phyloP scores from a whole-genome alignment of 2,888 invertebrate species.

The Artemia sp. region DNA sequence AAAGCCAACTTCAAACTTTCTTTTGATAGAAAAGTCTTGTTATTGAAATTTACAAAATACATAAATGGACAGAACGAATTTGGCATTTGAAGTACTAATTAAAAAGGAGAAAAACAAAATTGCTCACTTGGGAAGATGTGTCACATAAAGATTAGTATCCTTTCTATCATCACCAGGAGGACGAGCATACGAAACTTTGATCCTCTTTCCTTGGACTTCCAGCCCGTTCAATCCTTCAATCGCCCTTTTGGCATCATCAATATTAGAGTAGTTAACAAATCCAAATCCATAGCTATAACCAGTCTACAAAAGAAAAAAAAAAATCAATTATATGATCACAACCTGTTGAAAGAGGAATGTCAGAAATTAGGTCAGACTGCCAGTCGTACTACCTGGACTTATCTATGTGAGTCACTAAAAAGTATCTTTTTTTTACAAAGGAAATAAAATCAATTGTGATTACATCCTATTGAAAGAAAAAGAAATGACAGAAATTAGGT shows the following conservation, averaged over 20 bases:
- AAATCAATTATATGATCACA: neutral
- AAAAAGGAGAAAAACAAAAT: neutral
- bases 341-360: too few relatives aligned
- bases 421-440: too few relatives aligned
- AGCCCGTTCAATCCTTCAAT: slow-evolving; percentile 72
- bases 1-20: too few relatives aligned
- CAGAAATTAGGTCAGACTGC: too few relatives aligned
- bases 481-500: too few relatives aligned
- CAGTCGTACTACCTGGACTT: too few relatives aligned
- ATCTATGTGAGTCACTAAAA: too few relatives aligned
- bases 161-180: slow-evolving; percentile 81
- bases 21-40: too few relatives aligned
- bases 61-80: too few relatives aligned
- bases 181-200: slow-evolving; percentile 83
- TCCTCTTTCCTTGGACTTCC: slow-evolving; percentile 70
- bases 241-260: slow-evolving; percentile 68
- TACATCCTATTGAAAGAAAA: too few relatives aligned
- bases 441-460: too few relatives aligned
- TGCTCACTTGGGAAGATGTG: slow-evolving; percentile 59
- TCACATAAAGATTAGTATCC: slow-evolving; percentile 82
- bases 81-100: neutral
- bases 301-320: slow-evolving; percentile 42
- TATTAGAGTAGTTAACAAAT: slow-evolving; percentile 73
- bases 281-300: slow-evolving; percentile 93
- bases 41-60: too few relatives aligned